Percentiles rank a stretch among this genome's conserved stretches.
phyloP scores from a whole-genome alignment of 64 coral and sea anemone genomes.

The Porites australiensis region DNA sequence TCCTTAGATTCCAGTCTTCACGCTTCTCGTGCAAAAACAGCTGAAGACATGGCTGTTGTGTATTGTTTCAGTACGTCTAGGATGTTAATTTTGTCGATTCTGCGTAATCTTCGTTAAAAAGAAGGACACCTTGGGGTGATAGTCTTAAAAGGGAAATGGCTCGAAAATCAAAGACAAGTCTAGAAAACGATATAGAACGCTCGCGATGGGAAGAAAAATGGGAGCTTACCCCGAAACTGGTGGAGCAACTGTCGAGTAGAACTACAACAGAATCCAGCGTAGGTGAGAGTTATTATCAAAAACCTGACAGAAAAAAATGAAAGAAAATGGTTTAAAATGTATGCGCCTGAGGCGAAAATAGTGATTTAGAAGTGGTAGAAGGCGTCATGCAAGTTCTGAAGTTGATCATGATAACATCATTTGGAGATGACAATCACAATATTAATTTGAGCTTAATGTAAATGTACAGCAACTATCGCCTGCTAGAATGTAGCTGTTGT shows the following conservation, averaged over 20 bases:
- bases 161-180: constrained; percentile 69
- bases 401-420: no score
- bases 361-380: no score
- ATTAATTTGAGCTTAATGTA: no score
- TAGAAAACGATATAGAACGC: constrained; percentile 93
- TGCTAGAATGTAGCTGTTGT: no score
- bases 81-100: background rate
- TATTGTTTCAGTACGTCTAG: background rate
- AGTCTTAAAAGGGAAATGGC: constrained; percentile 39
- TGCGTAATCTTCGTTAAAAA: background rate
- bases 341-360: background rate
- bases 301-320: background rate
- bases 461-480: no score
- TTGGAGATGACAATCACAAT: no score
- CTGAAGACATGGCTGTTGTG: background rate
- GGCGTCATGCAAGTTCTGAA: no score
- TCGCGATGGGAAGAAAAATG: constrained; percentile 87
- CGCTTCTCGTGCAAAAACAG: background rate
- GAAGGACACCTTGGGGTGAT: no score
- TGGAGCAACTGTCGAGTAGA: constrained; percentile 81
- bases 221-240: constrained; percentile 74
- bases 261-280: constrained; percentile 79
- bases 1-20: background rate
- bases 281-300: constrained; percentile 45
- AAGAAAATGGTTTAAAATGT: background rate